Conservation (phyloP, 1,140 invertebrate genomes). For the Psilanteris sp. region DNA sequence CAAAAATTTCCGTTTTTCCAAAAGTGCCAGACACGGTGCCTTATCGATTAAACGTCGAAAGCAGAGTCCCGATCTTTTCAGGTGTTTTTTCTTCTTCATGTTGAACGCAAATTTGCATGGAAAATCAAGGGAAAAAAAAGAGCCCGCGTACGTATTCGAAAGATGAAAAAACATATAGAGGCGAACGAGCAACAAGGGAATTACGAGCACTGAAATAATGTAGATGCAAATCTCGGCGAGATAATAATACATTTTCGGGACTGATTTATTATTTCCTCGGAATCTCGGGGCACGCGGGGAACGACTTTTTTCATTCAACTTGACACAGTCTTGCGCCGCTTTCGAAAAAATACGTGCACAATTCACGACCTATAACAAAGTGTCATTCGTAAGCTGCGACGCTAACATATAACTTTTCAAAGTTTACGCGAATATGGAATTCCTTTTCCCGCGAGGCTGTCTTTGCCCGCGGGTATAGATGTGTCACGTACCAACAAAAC, state of each 20-base stretch:
- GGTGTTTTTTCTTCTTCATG: constrained; percentile 16
- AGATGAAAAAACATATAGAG: constrained; percentile 45
- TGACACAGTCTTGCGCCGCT: constrained; percentile 26
- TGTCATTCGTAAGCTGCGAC: constrained; percentile 50
- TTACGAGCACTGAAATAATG: constrained; percentile 62
- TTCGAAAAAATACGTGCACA: constrained; percentile 17
- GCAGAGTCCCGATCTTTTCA: constrained; percentile 45
- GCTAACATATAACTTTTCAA: constrained; percentile 49
- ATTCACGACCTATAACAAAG: constrained; percentile 54
- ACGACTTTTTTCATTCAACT: constrained; percentile 29
- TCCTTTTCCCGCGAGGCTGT: constrained; percentile 31
- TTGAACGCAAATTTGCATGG: constrained; percentile 50
- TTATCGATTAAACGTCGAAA: constrained; percentile 62
- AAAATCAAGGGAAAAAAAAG: constrained; percentile 40
- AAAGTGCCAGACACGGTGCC: constrained; percentile 33
- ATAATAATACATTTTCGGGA: constrained; percentile 50
- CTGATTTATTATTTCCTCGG: constrained; percentile 54
- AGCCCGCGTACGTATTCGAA: constrained; percentile 12
- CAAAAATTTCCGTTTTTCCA: constrained; percentile 26
- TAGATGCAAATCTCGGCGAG: constrained; percentile 59
- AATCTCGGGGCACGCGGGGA: constrained; percentile 27
- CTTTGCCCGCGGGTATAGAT: constrained; percentile 22
- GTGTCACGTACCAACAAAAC: constrained; percentile 53
- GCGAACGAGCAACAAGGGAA: constrained; percentile 61
- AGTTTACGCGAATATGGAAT: constrained; percentile 45